Percentiles rank a stretch among this genome's conserved stretches.
Evolutionary conservation across 2,797 vertebrate genomes (phyloP).

Genomic region (Macrochelys suwanniensis): DNA sequence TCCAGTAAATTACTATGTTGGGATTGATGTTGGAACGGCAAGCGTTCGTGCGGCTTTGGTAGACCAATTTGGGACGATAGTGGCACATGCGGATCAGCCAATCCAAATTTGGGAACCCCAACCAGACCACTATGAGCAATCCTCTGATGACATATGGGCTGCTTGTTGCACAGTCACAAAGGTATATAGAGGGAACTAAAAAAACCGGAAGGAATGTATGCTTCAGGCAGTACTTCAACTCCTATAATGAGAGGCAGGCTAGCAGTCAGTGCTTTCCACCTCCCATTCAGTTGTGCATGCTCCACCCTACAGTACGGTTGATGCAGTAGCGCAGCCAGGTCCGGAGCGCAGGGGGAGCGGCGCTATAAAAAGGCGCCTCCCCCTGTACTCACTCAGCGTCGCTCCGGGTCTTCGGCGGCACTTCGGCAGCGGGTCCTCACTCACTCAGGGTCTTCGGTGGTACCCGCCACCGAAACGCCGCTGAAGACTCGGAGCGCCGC

Average conservation of each 20-base stretch:
- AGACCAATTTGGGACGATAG: constrained; percentile 83
- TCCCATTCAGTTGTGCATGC: accelerated
- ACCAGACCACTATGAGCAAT: constrained; percentile 92
- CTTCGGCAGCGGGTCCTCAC: no score
- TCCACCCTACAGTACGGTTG: accelerated
- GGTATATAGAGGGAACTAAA: constrained; percentile 76
- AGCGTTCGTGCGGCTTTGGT: constrained; percentile 94
- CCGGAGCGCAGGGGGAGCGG: no score
- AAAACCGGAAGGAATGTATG: accelerated
- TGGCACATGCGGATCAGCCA: constrained; percentile 84
- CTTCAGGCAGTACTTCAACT: not conserved
- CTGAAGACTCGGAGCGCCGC: no score
- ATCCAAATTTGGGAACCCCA: constrained; percentile 91
- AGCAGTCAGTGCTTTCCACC: not conserved
- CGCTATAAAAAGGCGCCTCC: no score
- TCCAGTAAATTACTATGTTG: constrained; percentile 85
- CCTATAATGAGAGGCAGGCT: not conserved
- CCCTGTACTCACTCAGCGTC: no score
- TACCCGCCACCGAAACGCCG: no score
- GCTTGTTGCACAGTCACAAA: constrained; percentile 90
- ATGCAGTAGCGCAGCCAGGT: no score
- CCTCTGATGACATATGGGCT: constrained; percentile 93
- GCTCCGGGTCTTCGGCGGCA: no score
- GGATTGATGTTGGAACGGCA: constrained; percentile 93
- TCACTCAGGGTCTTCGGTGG: no score